Evolutionary conservation across 2,797 vertebrate species (phyloP).

Genomic region (Pseudochirops corinnae): DNA sequence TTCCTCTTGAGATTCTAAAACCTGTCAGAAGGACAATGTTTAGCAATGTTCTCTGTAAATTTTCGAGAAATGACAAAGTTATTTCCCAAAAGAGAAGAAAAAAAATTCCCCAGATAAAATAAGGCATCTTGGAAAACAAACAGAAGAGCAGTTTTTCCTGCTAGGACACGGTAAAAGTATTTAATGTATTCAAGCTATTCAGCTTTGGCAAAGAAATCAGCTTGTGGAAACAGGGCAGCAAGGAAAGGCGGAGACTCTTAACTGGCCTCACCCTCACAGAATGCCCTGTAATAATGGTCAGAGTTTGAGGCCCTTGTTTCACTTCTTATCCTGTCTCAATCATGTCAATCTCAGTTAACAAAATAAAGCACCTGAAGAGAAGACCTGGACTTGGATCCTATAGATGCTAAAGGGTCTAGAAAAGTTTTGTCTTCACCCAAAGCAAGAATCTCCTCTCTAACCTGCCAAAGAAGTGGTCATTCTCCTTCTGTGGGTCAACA

Average conservation of each 20-base stretch:
- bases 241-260: neutral
- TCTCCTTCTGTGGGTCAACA: neutral
- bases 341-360: neutral
- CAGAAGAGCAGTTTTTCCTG: constrained; percentile 43
- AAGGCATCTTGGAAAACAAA: constrained; percentile 76
- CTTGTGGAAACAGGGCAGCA: neutral
- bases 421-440: neutral
- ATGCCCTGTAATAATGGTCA: neutral
- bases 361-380: neutral
- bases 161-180: constrained; percentile 61
- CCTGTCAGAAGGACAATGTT: constrained; percentile 71
- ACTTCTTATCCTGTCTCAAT: neutral
- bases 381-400: neutral
- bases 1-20: constrained; percentile 58
- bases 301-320: neutral
- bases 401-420: neutral
- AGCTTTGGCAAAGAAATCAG: constrained; percentile 55
- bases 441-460: neutral
- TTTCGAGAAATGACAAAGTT: constrained; percentile 77
- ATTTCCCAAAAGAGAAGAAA: constrained; percentile 74
- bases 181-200: constrained; percentile 51
- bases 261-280: neutral
- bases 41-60: constrained; percentile 72
- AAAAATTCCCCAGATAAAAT: constrained; percentile 73
- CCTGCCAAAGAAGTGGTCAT: neutral